Base-by-base conservation (phyloP, 2,888 invertebrate species). In the Rhyacophila evoluta region DNA sequence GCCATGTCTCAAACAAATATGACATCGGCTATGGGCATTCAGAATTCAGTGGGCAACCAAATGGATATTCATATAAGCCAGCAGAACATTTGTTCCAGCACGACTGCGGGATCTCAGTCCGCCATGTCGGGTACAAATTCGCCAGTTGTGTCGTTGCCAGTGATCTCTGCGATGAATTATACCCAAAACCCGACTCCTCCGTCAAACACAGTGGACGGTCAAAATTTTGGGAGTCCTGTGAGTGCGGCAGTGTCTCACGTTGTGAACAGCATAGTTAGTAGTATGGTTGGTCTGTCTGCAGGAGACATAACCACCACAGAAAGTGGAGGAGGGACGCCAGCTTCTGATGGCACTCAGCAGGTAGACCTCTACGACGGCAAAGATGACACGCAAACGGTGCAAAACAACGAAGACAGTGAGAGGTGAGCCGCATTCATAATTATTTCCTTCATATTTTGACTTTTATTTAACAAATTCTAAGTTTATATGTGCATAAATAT, bases 161-260 rank as follows among this genome's bases (percentile, higher is more conserved):
- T 88, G 75, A 89, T 83, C 83, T 89, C 89, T 12, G 86, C 87
- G 2, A 87, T 87, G 71, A 82, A 75, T 41, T 82, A 82, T 37
- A 74, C 74, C 39, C 79, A 55, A 11, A 81, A 79, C 72, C 81
- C 76, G 41, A 75, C 67, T 36, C 15, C 79, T 39, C 87, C 86
- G 77, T 41, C 77, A 11, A 88, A 87, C 81, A 83, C 87, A 69
- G 84, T 86, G 28, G 89, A 89, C 83, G 87, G 87, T 84, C 89
- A 89, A 84, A 87, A 88, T 85, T 89, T 89, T 83, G 89, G 89
- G 74, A 90, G 90, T 85, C 89, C 89, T 70, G 90, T 89, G 83
- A 89, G 88, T 89, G 89, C 86, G 38, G 88, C 87, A 83, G 88
- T 88, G 86, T 88, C 89, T 83, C 89, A 89, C 83, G 86, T 87